A percentile compares a stretch with the other conserved stretches of the same genome.
These are phyloP conservation scores for Thamnophis elegans DNA, from an alignment of 2,797 vertebrate species.

Conservation along the genomic window DNA sequence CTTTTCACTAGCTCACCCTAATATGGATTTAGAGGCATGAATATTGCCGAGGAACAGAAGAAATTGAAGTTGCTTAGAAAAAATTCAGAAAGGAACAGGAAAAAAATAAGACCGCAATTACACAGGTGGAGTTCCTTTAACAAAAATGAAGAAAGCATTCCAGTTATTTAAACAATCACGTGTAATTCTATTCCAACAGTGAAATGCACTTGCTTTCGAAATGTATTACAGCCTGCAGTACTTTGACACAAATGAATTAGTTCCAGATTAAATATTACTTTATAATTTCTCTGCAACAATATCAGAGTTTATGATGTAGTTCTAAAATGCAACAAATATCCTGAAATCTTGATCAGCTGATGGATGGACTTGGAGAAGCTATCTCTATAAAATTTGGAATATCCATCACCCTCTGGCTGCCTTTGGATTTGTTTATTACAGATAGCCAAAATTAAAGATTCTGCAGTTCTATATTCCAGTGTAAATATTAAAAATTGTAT, in stretches of 20 bases:
- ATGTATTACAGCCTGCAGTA: background rate
- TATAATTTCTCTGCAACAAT: background rate
- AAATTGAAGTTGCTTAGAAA: conserved; percentile 46
- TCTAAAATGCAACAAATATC: background rate
- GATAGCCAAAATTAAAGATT: background rate
- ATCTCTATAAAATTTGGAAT: background rate
- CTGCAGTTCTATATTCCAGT: background rate
- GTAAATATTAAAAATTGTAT: background rate
- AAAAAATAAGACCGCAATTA: background rate
- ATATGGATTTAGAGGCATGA: conserved; percentile 40
- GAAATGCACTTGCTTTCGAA: background rate
- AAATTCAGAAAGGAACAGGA: conserved; percentile 23
- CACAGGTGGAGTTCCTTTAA: background rate
- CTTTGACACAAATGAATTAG: background rate
- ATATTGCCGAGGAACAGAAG: conserved; percentile 30
- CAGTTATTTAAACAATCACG: background rate
- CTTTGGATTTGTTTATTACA: background rate
- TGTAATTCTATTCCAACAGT: background rate
- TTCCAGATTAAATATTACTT: background rate
- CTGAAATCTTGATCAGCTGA: background rate
- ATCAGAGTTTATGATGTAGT: background rate
- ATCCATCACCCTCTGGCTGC: background rate
- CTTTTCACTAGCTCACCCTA: conserved; percentile 40
- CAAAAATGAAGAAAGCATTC: background rate
- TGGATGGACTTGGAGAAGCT: background rate